phyloP scores from a whole-genome alignment of 2,113 vertebrate genomes.

The Pungitius pungitius region DNA sequence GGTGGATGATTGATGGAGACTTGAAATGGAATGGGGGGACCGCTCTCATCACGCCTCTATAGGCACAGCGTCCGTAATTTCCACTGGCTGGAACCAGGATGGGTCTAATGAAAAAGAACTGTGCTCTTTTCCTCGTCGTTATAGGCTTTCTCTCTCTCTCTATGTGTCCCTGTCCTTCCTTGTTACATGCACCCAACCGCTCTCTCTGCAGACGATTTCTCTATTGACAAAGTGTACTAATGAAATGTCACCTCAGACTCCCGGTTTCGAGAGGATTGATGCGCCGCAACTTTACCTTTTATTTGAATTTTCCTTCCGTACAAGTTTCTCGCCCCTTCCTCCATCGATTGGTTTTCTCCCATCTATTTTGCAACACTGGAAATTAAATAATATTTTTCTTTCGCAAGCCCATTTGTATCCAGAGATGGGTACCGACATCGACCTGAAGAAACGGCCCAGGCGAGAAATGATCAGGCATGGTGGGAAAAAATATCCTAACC shows the following conservation, averaged over 20 bases:
- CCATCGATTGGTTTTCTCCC: slow-evolving; percentile 38
- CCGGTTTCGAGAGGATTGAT: slow-evolving; percentile 88
- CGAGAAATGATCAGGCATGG: not conserved
- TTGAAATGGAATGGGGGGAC: slow-evolving; percentile 81
- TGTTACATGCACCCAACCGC: slow-evolving; percentile 66
- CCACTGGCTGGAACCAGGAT: slow-evolving; percentile 82
- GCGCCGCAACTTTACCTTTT: slow-evolving; percentile 85
- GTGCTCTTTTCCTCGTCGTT: slow-evolving; percentile 78
- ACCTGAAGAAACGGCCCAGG: not conserved
- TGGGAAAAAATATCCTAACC: not conserved
- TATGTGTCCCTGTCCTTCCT: slow-evolving; percentile 79
- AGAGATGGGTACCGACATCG: not conserved
- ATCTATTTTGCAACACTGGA: slow-evolving; percentile 48
- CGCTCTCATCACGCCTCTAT: slow-evolving; percentile 68
- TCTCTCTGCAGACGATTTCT: slow-evolving; percentile 84
- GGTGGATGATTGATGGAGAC: slow-evolving; percentile 89
- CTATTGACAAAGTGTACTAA: slow-evolving; percentile 93
- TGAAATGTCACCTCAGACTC: slow-evolving; percentile 94
- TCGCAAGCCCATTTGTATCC: slow-evolving; percentile 47
- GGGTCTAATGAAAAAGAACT: slow-evolving; percentile 90
- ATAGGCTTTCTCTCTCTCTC: slow-evolving; percentile 49
- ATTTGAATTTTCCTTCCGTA: slow-evolving; percentile 83
- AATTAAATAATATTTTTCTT: slow-evolving; percentile 43
- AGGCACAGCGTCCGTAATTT: slow-evolving; percentile 83
- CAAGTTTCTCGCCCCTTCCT: slow-evolving; percentile 49